Evolutionary conservation across 2,888 invertebrate species (phyloP), one percentile per base, ranked within the genome.

Genomic region (Oxycera nigricornis): DNA sequence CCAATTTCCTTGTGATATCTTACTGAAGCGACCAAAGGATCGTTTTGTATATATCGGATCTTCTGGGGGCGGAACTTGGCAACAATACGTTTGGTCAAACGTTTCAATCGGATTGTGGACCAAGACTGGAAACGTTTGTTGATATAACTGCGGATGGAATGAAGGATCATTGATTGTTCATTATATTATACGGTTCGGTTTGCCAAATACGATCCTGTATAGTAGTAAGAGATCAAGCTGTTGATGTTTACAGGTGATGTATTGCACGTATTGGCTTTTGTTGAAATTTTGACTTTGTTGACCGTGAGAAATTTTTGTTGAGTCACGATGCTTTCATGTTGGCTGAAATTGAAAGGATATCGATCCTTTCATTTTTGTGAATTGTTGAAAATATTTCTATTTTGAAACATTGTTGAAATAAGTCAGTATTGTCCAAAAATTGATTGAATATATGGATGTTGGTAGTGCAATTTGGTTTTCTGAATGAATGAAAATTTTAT

Each of bases 301-400:
- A 50, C 68, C 68, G 68, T 68, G 68, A 50, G 68, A 68, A 67
- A 68, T 68, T 68, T n/a, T 50, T 68, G 68, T 68, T 30, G 68
- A 68, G 46, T 68, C 68, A 68, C n/a, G n/a, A n/a, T n/a, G n/a
- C n/a, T n/a, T n/a, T n/a, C n/a, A n/a, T n/a, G n/a, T n/a, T n/a
- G n/a, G n/a, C n/a, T n/a, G n/a, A n/a, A n/a, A n/a, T n/a, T n/a
- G n/a, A n/a, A n/a, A n/a, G n/a, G n/a, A n/a, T n/a, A n/a, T n/a
- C n/a, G n/a, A n/a, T n/a, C n/a, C n/a, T n/a, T n/a, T n/a, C n/a
- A n/a, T n/a, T n/a, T n/a, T n/a, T n/a, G n/a, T n/a, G n/a, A n/a
- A n/a, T n/a, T n/a, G n/a, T n/a, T n/a, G n/a, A n/a, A n/a, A n/a
- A n/a, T n/a, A n/a, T n/a, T n/a, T n/a, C n/a, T n/a, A n/a, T n/a